Evolutionary conservation across 1,140 invertebrate genomes (phyloP), one percentile per base, ranked within the genome.

Genomic region (Bathynomus jamesi): DNA sequence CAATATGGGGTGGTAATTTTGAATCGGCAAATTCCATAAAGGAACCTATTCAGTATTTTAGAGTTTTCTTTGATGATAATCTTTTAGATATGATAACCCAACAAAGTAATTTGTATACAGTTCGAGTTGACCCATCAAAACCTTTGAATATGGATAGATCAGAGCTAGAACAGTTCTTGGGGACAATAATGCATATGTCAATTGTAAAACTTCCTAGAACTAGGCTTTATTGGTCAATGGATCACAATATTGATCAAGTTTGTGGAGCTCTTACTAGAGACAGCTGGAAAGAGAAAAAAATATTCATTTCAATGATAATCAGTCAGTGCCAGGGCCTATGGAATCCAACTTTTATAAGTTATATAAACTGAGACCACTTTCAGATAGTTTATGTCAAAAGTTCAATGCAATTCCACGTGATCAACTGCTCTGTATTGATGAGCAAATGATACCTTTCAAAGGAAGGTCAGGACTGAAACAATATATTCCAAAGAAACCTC

Each of bases 401-500:
- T 65, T 65, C 27, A 28, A 8, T n/a, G 30, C 64, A 5, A 65
- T 65, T 65, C 28, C 64, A 70, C 25, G 24, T 32, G 62, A 60
- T 30, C 60, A 70, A 71, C 65, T 65, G 31, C 4, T 71, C 62
- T 69, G 61, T 29, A 30, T 71, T 8, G 65, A 71, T 67, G 74
- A 77, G 68, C 76, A 77, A 70, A 72, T 74, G 60, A 70, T 77
- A 7, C 72, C 72, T 21, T 77, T 77, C 72, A 78, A 78, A 72
- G 77, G 77, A n/a, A 71, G 28, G 28, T 71, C 77, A 17, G 25
- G 30, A 8, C 62, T 77, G 17, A 76, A 73, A 65, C 62, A 67
- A 31, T 78, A 79, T 72, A 79, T 72, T 25, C 66, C 32, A 24
- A 70, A 68, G 24, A 78, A 78, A 64, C 78, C 78, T 1, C 68